Base-by-base conservation (phyloP, 2,888 invertebrate genomes). In the Macrophya alboannulata region DNA sequence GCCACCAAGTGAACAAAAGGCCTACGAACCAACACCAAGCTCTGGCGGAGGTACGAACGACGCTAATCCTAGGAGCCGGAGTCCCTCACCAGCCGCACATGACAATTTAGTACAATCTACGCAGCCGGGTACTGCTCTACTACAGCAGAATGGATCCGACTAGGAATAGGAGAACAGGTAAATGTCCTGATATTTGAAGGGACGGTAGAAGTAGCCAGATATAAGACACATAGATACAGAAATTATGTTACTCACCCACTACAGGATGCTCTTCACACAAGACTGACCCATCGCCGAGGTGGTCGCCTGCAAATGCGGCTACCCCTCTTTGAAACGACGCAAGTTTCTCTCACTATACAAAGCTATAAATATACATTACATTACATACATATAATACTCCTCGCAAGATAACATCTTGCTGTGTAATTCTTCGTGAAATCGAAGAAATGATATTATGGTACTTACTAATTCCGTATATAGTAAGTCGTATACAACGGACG, bases 121-220 rank as follows among this genome's bases (percentile, higher is more conserved):
- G 89, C 95, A 94, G 94, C 95, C 95, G 82, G 94, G 95, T 86
- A 94, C 97, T 89, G 96, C 96, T 90, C 94, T 96, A 87, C 94
- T 97, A 86, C 97, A 97, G 90, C 97, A 97, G 93, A 97, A 97
- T 94, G 97, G 97, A 89, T 97, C 97, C 94, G 97, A 97, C 95
- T 97, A 96, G 91, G 89, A 86, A 76, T 59, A 59, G 77, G 84
- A 81, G 84, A 84, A 83, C 85, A 79, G 76, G 82, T 85, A 59
- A 85, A 85, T 86, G 84, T 51, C 25, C 17, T 77, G n/a, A 48
- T 37, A 25, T 55, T 74, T 25, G 17, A 62, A 81, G 87, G 87
- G 84, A 65, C 21, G 85, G 25, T 71, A 71, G 15, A 17, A 59
- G 48, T 85, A 81, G 86, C 84, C 85, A 86, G 72, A 79, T 59